Percentiles rank a stretch among this genome's conserved stretches.
phyloP scores from a whole-genome alignment of 2,888 invertebrate genomes.

The Cenopis cana region DNA sequence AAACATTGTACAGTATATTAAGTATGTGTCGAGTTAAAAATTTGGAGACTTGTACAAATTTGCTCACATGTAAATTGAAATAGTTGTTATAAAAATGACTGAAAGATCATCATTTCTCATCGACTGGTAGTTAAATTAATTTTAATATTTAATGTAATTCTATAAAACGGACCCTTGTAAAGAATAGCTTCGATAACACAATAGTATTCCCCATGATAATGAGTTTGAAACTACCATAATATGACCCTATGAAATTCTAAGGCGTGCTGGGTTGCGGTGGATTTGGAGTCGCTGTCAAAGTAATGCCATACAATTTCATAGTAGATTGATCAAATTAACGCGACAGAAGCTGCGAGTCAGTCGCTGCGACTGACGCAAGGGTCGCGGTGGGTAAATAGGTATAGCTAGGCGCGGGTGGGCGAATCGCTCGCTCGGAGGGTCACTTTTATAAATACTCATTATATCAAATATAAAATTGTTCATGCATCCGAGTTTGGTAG shows the following conservation, averaged over 20 bases:
- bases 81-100: conserved; percentile 70
- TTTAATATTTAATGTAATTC: conserved; percentile 46
- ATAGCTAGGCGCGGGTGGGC: conserved; percentile 8
- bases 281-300: too few relatives aligned
- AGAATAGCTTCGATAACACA: conserved; percentile 26
- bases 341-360: background rate
- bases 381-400: conserved; percentile 9
- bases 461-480: conserved; percentile 69
- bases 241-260: too few relatives aligned
- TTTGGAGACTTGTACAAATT: conserved; percentile 84
- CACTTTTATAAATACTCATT: conserved; percentile 73
- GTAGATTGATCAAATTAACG: too few relatives aligned
- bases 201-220: conserved; percentile 21
- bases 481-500: conserved; percentile 67
- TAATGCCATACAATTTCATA: too few relatives aligned
- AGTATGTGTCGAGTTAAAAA: conserved; percentile 72
- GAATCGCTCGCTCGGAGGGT: conserved; percentile 59
- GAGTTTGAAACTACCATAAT: background rate
- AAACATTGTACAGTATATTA: conserved; percentile 77
- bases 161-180: conserved; percentile 47
- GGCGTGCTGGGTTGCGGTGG: too few relatives aligned
- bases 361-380: too few relatives aligned
- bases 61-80: conserved; percentile 80
- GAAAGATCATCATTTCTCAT: conserved; percentile 78
- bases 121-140: conserved; percentile 76